Evolutionary conservation across 1,140 invertebrate genomes (phyloP), one percentile per base, ranked within the genome.

Genomic region (Dendrolimus punctatus): DNA sequence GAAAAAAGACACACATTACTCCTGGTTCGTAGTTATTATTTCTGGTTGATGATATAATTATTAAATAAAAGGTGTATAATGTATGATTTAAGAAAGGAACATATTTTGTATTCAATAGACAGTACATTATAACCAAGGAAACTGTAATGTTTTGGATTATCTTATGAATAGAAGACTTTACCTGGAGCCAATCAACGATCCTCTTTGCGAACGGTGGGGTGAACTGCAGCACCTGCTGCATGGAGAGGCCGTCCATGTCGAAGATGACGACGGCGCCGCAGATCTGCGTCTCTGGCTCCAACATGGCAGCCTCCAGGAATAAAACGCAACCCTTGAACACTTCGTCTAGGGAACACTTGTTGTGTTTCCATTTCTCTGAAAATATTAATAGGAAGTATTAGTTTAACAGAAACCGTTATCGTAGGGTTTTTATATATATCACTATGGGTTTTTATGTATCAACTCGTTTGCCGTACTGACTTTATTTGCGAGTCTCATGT

Each of bases 331-430:
- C 94, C 76, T 95, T 95, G 86, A 93, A 95, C 5, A 95, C 91
- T 71, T 95, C 94, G 71, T 95, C 94, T 9, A 95, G 80, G 4
- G 85, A 86, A 44, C 92, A 92, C 80, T 95, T 91, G 63, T 92
- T 94, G 70, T 92, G 92, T 69, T 95, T 95, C 94, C 94, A 95
- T 82, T 93, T 94, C 72, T 95, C 92, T 93, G 69, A 39, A 86
- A 77, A 58, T 36, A 41, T 36, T 46, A 38, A 53, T 4, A 44
- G 23, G 8, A 47, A n/a, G 53, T 1, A 39, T 45, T 8, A n/a
- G n/a, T n/a, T n/a, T n/a, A n/a, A n/a, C n/a, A n/a, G n/a, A n/a
- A n/a, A n/a, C n/a, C n/a, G n/a, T n/a, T n/a, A n/a, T n/a, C 5
- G 42, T 39, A 39, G n/a, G 37, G 46, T 46, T 3, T 46, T 6